These are phyloP conservation scores for Pungitius pungitius DNA, from an alignment of 2,113 vertebrate species.

Conservation along the genomic window DNA sequence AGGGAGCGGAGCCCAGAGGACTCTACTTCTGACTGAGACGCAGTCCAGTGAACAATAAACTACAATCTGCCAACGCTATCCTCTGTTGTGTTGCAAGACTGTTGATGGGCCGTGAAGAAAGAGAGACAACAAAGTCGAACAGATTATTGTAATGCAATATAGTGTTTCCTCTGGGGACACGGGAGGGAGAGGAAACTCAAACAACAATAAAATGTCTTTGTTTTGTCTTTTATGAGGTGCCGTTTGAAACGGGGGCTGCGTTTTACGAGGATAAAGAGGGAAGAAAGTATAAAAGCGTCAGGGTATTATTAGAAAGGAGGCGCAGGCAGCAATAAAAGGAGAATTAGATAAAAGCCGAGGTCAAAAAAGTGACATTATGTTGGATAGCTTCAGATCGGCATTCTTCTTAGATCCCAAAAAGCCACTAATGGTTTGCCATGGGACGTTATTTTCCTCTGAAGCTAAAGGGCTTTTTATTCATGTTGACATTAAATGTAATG, in stretches of 20 bases:
- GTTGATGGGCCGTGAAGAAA: conserved; percentile 17
- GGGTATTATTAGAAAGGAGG: conserved; percentile 27
- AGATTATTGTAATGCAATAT: conserved; percentile 5
- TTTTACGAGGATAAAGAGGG: conserved; percentile 40
- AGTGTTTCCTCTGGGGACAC: not conserved
- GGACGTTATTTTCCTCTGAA: not conserved
- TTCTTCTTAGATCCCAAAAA: not conserved
- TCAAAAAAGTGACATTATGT: conserved; percentile 1
- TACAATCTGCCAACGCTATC: conserved; percentile 31
- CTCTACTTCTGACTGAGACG: conserved; percentile 39
- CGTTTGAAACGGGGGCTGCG: not conserved
- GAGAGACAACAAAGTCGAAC: not conserved
- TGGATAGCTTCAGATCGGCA: not conserved
- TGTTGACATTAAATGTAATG: not conserved
- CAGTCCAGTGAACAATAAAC: conserved; percentile 58
- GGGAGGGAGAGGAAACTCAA: not conserved
- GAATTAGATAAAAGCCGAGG: not conserved
- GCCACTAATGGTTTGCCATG: not conserved
- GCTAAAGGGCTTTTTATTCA: not conserved
- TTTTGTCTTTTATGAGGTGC: not conserved
- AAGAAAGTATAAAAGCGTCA: conserved; percentile 38
- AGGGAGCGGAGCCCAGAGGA: conserved; percentile 32
- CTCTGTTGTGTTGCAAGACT: not conserved
- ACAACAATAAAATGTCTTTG: not conserved
- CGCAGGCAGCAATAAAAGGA: conserved; percentile 32